phyloP scores from a whole-genome alignment of 1,140 invertebrate genomes.

The Drosophila seguyi region DNA sequence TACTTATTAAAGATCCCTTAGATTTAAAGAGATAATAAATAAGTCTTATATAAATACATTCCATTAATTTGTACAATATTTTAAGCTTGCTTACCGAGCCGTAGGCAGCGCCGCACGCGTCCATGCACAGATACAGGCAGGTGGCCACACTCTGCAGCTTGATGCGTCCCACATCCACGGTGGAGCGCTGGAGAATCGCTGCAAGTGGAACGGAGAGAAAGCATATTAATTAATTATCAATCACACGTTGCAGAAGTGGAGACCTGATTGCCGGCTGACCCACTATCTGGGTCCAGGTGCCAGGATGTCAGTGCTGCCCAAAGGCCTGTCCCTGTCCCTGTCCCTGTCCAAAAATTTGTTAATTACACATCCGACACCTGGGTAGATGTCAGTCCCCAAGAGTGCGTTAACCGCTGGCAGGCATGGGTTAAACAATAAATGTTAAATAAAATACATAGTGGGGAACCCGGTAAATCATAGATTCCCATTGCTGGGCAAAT shows the following conservation, averaged over 20 bases:
- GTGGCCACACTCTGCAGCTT: conserved; percentile 93
- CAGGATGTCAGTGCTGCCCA: conserved; percentile 55
- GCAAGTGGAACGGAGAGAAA: conserved; percentile 84
- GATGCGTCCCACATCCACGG: conserved; percentile 91
- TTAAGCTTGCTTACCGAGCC: conserved; percentile 90
- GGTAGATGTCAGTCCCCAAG: conserved; percentile 10
- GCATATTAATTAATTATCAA: conserved; percentile 78
- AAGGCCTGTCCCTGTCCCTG: too few species aligned
- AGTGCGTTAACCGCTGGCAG: conserved; percentile 3
- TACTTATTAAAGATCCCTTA: not conserved
- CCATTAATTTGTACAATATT: not conserved
- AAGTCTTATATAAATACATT: not conserved
- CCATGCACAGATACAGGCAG: conserved; percentile 94
- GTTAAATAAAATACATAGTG: conserved; percentile 3
- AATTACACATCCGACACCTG: conserved; percentile 60
- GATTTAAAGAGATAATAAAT: not conserved
- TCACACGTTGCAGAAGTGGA: conserved; percentile 48
- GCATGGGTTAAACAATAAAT: conserved; percentile 11
- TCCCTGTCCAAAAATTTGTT: conserved; percentile 42
- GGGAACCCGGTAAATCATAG: conserved; percentile 35
- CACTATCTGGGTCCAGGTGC: conserved; percentile 54
- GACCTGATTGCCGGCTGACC: conserved; percentile 57
- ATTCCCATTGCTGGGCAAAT: conserved; percentile 38
- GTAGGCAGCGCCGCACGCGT: conserved; percentile 92
- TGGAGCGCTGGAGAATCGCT: conserved; percentile 93